Percentiles rank a stretch among this genome's conserved stretches.
These are phyloP conservation scores for Eudasyphora cyanicolor DNA, from an alignment of 2,888 invertebrate species.

Conservation along the genomic window DNA sequence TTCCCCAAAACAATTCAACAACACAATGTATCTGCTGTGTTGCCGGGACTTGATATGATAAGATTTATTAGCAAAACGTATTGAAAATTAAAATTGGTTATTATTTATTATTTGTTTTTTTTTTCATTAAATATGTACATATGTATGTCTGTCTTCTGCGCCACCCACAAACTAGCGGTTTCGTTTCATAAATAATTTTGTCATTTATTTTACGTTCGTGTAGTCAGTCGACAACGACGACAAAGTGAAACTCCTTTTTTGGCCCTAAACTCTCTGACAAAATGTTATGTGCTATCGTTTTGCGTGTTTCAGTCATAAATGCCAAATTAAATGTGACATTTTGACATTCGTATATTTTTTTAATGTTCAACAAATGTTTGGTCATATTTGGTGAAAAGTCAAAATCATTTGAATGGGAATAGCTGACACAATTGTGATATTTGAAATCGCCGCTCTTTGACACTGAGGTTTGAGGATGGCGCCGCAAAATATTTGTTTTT, in stretches of 20 bases:
- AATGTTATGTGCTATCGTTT: not conserved
- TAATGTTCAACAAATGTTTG: not conserved
- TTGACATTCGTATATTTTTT: conserved; percentile 7
- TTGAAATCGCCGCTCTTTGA: not conserved
- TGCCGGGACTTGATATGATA: not conserved
- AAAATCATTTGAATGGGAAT: not conserved
- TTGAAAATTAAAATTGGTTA: conserved; percentile 4
- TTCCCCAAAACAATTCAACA: not conserved
- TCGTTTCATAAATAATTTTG: not conserved
- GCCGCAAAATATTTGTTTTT: not conserved
- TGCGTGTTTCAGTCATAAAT: conserved; percentile 27
- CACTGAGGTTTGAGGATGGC: not conserved
- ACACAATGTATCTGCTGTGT: not conserved
- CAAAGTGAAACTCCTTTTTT: not conserved
- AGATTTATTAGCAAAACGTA: conserved; percentile 21
- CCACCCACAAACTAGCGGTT: not conserved
- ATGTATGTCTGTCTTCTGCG: too few species aligned
- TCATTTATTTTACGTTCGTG: not conserved
- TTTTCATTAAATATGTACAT: not conserved
- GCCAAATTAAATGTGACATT: conserved; percentile 32
- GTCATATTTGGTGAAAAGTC: not conserved
- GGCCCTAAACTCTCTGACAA: not conserved
- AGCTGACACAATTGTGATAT: not conserved
- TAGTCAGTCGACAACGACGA: not conserved
- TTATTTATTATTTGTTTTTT: not conserved